Evolutionary conservation across 1,140 invertebrate species (phyloP).

Genomic region (Drosophila arawakana): DNA sequence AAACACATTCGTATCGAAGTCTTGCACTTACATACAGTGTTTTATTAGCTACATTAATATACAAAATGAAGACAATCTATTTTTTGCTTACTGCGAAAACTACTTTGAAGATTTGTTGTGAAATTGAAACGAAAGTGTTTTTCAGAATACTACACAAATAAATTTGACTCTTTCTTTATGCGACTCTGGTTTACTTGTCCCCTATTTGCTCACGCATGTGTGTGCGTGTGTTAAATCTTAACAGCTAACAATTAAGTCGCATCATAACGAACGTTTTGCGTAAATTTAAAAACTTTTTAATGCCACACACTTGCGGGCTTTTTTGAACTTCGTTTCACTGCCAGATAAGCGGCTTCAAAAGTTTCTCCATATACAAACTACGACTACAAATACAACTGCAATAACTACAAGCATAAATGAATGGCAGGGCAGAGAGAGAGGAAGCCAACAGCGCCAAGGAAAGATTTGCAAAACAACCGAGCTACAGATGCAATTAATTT

Average conservation of each 20-base stretch:
- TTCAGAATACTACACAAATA: not conserved
- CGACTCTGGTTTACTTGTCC: constrained; percentile 18
- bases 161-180: constrained; percentile 10
- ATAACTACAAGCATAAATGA: constrained; percentile 59
- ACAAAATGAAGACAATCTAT: not conserved
- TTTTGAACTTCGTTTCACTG: constrained; percentile 71
- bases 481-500: constrained; percentile 76
- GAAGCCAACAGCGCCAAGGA: not conserved
- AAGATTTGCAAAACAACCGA: constrained; percentile 46
- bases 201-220: constrained; percentile 11
- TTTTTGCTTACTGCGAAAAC: not conserved
- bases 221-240: constrained; percentile 71
- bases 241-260: constrained; percentile 81
- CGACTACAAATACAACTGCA: constrained; percentile 59
- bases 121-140: not conserved
- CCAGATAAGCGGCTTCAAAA: constrained; percentile 74
- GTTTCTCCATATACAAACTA: constrained; percentile 62
- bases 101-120: not conserved
- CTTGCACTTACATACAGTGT: not conserved
- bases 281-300: constrained; percentile 79
- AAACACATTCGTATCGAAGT: not conserved
- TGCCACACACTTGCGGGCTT: constrained; percentile 82
- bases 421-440: not conserved
- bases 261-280: constrained; percentile 74
- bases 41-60: not conserved